Conservation (phyloP, 2,113 vertebrate species). For the Atlantisia rogersi region DNA sequence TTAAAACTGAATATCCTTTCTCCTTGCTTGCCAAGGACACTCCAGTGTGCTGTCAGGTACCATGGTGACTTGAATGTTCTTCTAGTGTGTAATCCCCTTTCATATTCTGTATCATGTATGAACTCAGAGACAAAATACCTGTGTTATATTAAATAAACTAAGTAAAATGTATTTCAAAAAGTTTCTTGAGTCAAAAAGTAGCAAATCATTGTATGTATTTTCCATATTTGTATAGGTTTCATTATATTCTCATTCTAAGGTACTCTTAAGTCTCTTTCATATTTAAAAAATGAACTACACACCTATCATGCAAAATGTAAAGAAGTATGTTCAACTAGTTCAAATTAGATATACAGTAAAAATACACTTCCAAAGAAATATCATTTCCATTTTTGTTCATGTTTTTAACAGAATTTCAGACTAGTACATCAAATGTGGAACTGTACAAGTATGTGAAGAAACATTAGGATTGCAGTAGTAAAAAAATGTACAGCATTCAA, state of each 20-base stretch:
- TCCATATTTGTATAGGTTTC: slow-evolving; percentile 68
- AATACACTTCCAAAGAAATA: slow-evolving; percentile 74
- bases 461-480: slow-evolving; percentile 73
- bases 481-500: slow-evolving; percentile 79
- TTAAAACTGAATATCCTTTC: neutral
- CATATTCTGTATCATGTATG: neutral
- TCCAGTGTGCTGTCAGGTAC: neutral
- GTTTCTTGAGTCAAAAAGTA: slow-evolving; percentile 69
- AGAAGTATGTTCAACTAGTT: slow-evolving; percentile 69
- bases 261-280: slow-evolving; percentile 61
- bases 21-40: neutral
- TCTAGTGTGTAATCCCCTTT: neutral
- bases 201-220: slow-evolving; percentile 72
- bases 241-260: slow-evolving; percentile 67
- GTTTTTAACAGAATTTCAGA: slow-evolving; percentile 79
- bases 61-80: neutral
- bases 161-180: slow-evolving; percentile 65
- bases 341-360: slow-evolving; percentile 71
- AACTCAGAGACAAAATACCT: slow-evolving; percentile 50
- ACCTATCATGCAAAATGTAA: slow-evolving; percentile 72
- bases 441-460: slow-evolving; percentile 77
- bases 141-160: slow-evolving; percentile 54
- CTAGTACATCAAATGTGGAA: slow-evolving; percentile 78
- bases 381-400: slow-evolving; percentile 77
- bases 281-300: slow-evolving; percentile 71